Evolutionary conservation across 2,888 invertebrate genomes (phyloP).

Genomic region (Cerceris rybyensis): DNA sequence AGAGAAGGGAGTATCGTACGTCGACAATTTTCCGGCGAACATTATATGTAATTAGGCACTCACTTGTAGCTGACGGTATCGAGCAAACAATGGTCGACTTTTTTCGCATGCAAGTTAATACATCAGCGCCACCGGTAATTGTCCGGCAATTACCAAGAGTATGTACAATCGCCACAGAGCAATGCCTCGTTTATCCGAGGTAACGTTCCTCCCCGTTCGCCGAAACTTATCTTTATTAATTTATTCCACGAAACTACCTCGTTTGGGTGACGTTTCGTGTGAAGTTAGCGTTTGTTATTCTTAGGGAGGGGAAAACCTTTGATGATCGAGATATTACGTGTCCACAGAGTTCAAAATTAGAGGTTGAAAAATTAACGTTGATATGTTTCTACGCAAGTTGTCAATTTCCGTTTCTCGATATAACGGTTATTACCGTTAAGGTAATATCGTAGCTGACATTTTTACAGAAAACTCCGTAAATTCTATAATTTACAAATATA

Average conservation of each 20-base stretch:
- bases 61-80: conserved; percentile 49
- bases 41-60: conserved; percentile 69
- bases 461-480: too few species aligned
- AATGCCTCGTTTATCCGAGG: conserved; percentile 10
- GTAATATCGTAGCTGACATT: too few species aligned
- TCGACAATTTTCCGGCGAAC: conserved; percentile 58
- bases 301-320: background rate
- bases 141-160: conserved; percentile 70
- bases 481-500: too few species aligned
- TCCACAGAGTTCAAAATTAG: too few species aligned
- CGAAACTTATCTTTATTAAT: background rate
- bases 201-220: background rate
- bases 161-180: conserved; percentile 49
- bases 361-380: too few species aligned
- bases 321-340: too few species aligned
- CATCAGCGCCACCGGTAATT: conserved; percentile 72
- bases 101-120: conserved; percentile 74
- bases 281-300: background rate
- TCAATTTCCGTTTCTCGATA: too few species aligned
- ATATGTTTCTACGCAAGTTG: too few species aligned
- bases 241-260: background rate
- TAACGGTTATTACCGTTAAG: too few species aligned
- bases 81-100: conserved; percentile 70
- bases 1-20: conserved; percentile 21
- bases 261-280: too few species aligned